These are phyloP conservation scores for Dichetophora obliterata DNA, from an alignment of 2,888 invertebrate genomes.

Conservation along the genomic window DNA sequence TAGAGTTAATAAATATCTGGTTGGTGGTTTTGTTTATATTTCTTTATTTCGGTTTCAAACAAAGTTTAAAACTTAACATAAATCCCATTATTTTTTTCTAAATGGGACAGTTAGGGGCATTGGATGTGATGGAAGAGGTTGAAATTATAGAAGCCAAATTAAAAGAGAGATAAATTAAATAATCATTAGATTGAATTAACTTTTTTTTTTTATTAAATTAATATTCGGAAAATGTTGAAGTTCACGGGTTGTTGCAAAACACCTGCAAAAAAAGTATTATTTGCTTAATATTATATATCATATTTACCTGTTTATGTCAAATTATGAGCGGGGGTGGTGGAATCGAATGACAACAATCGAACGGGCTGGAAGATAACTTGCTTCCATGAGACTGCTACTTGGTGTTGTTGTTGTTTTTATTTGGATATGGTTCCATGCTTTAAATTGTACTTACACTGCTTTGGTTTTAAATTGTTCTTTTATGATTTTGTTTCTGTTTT, in stretches of 20 bases:
- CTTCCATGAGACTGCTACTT: no score
- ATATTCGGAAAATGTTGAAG: slow-evolving; percentile 8
- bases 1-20: slow-evolving; percentile 3
- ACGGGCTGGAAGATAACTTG: no score
- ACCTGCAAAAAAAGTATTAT: slow-evolving; percentile 43
- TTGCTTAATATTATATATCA: slow-evolving; percentile 19
- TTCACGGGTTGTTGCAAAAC: neutral
- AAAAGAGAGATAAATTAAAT: slow-evolving; percentile 27
- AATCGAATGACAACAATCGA: no score
- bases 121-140: neutral
- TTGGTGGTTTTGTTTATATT: slow-evolving; percentile 5
- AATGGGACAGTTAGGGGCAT: neutral
- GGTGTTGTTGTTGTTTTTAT: no score
- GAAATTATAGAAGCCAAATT: slow-evolving; percentile 7
- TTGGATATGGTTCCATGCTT: neutral
- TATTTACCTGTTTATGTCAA: slow-evolving; percentile 42
- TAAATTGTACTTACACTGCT: slow-evolving; percentile 22
- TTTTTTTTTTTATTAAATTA: slow-evolving; percentile 9
- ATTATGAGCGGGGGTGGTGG: no score
- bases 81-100: neutral
- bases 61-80: slow-evolving; percentile 1
- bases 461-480: slow-evolving; percentile 2
- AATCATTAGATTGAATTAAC: slow-evolving; percentile 28
- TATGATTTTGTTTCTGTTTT: neutral
- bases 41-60: neutral